Evolutionary conservation across 2,888 invertebrate species (phyloP), one percentile per base, ranked within the genome.

Genomic region (Nomada lathburiana): DNA sequence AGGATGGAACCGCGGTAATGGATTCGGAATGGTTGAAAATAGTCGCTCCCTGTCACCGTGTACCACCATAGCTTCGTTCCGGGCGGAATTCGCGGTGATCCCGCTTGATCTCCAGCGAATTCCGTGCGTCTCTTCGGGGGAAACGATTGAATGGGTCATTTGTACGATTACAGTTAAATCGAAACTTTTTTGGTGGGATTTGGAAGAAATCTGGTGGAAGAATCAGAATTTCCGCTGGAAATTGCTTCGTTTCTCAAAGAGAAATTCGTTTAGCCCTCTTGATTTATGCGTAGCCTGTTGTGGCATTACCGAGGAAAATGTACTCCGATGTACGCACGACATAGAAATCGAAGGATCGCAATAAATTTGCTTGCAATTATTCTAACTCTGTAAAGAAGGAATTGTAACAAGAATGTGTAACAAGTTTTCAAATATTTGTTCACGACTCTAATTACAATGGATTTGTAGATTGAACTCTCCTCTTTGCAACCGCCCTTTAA

Each of bases 21-120:
- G 91, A 90, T 90, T 91, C 86, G 86, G 88, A 91, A 91, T 89
- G 87, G 89, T 84, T 84, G 90, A 86, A 87, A 90, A 89, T 86
- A 88, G 90, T 87, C 86, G 85, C 77, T 65, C 83, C 83, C 80
- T 90, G 89, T 89, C 89, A 86, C 88, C 79, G 82, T 47, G 73
- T 69, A 55, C 53, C 67, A n/a, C 20, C 20, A 5, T 16, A 64
- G 65, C 29, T 67, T 57, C 52, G 70, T 67, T 50, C 65, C 50
- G 50, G 1, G 36, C 50, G 70, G 74, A 80, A 62, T 60, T 77
- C 73, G 75, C 18, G 2, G 2, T 42, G 36, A 78, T 64, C 47
- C 62, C 36, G n/a, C 29, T 13, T 42, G 60, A 80, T 67, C 62
- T 57, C 10, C 23, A 50, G 13, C 23, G 26, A 59, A 62, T 75